These are phyloP conservation scores for Struthio camelus DNA, from an alignment of 2,113 vertebrate genomes.

Conservation along the genomic window DNA sequence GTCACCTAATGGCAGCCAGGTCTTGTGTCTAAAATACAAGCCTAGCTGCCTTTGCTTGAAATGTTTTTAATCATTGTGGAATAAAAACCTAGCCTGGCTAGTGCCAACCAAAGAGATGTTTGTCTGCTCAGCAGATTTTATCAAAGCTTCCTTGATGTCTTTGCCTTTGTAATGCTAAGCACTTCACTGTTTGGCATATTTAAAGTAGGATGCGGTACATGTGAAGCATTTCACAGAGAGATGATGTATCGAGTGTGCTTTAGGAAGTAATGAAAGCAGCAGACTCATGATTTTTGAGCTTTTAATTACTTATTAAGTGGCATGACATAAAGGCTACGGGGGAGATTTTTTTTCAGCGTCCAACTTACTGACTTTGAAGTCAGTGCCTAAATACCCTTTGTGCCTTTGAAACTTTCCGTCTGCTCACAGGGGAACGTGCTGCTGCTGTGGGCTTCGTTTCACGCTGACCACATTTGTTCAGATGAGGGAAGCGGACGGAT, in stretches of 20 bases:
- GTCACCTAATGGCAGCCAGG: slow-evolving; percentile 47
- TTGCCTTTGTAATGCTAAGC: slow-evolving; percentile 71
- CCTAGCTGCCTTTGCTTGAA: slow-evolving; percentile 49
- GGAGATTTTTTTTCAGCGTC: slow-evolving; percentile 67
- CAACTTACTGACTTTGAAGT: slow-evolving; percentile 71
- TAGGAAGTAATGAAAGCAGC: slow-evolving; percentile 72
- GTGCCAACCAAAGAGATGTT: slow-evolving; percentile 69
- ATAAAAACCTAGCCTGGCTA: slow-evolving; percentile 65
- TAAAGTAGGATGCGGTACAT: slow-evolving; percentile 64
- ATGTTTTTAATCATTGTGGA: slow-evolving; percentile 64
- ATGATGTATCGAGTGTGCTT: slow-evolving; percentile 68
- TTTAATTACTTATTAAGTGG: slow-evolving; percentile 74
- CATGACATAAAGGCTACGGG: slow-evolving; percentile 67
- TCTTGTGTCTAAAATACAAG: slow-evolving; percentile 55
- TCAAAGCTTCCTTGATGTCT: slow-evolving; percentile 73
- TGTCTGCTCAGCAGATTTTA: slow-evolving; percentile 76
- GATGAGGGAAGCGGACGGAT: slow-evolving; percentile 1
- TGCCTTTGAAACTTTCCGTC: slow-evolving; percentile 69
- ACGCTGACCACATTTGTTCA: slow-evolving; percentile 62
- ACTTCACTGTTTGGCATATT: slow-evolving; percentile 71
- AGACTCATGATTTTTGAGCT: slow-evolving; percentile 73
- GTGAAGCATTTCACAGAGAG: slow-evolving; percentile 65
- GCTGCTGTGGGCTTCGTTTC: slow-evolving; percentile 58
- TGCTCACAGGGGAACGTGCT: slow-evolving; percentile 42
- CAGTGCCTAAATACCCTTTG: slow-evolving; percentile 69